Evolutionary conservation across 2,888 invertebrate genomes (phyloP), one percentile per base, ranked within the genome.

Genomic region (Eudasyphora cyanicolor): DNA sequence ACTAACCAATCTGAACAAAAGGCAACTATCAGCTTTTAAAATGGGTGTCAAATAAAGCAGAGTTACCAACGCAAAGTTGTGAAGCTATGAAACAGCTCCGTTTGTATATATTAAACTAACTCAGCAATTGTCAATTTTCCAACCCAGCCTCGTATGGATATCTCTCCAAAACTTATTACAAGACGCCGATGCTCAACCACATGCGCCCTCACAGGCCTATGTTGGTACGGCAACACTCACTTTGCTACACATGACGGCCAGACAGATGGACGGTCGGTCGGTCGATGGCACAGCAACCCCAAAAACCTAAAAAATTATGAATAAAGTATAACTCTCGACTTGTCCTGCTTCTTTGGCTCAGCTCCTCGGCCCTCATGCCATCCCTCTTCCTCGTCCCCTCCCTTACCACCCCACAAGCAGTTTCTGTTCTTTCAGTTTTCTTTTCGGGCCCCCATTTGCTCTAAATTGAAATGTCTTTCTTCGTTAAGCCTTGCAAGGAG

Each of bases 301-400:
- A 84, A 81, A 84, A 84, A 79, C 81, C 84, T 79, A 84, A 81
- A 67, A 81, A 79, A 71, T 78, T 81, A 81, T 84, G 73, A 81
- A 84, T 81, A 84, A 84, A 78, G 76, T 73, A 81, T 81, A 42
- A 5, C 67, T 64, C 38, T 67, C 38, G 21, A 38, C 67, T 60
- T 60, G 17, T 57, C 14, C 21, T 67, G 24, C 42, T 14, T 24
- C 60, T 29, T 60, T n/a, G n/a, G n/a, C n/a, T 45, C 45, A 14
- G 6, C 45, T 45, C 45, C 45, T 45, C 45, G 1, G 45, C 45
- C 14, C 10, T 1, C 10, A 45, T 49, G 49, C 2, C 6, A 17
- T 4, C 19, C 49, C 17, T 8, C 49, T 73, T 73, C 60, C 75
- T 76, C 75, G 75, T 79, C 71, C 70, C 79, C 82, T 79, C 45